phyloP scores from a whole-genome alignment of 2,888 invertebrate genomes.

The Volucella inflata region DNA sequence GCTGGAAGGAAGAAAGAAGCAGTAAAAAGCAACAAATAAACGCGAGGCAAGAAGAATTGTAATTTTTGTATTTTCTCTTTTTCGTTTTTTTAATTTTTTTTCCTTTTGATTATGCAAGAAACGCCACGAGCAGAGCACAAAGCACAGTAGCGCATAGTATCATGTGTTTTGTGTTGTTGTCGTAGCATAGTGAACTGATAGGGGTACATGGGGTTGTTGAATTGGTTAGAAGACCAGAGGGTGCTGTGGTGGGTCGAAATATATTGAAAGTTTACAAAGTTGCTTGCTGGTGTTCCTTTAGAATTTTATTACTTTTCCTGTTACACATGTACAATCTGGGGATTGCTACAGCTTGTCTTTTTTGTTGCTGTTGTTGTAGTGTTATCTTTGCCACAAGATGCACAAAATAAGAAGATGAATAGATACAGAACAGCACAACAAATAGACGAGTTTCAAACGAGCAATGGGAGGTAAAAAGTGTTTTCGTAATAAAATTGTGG shows the following conservation, averaged over 20 bases:
- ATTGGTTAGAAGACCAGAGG: neutral
- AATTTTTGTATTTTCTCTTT: too few relatives aligned
- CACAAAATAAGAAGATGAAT: constrained; percentile 55
- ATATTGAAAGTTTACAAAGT: constrained; percentile 69
- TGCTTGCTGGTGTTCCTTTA: constrained; percentile 55
- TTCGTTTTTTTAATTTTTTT: too few relatives aligned
- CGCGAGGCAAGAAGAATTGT: constrained; percentile 30
- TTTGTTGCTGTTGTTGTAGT: neutral
- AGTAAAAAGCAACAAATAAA: constrained; percentile 39
- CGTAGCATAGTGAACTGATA: neutral
- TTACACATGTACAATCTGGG: neutral
- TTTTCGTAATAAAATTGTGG: constrained; percentile 74
- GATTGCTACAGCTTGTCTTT: neutral
- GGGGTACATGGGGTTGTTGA: neutral
- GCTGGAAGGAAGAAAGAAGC: neutral
- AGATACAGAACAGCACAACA: constrained; percentile 42
- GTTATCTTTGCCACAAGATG: constrained; percentile 51
- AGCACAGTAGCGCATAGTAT: constrained; percentile 26
- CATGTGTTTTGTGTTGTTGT: constrained; percentile 40
- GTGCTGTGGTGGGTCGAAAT: neutral
- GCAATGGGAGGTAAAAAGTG: constrained; percentile 35
- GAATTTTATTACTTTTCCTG: constrained; percentile 70
- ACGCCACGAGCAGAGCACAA: constrained; percentile 22
- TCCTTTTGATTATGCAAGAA: constrained; percentile 68
- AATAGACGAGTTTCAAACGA: neutral